phyloP scores from a whole-genome alignment of 2,888 invertebrate genomes.

The Charanyca ferruginea region DNA sequence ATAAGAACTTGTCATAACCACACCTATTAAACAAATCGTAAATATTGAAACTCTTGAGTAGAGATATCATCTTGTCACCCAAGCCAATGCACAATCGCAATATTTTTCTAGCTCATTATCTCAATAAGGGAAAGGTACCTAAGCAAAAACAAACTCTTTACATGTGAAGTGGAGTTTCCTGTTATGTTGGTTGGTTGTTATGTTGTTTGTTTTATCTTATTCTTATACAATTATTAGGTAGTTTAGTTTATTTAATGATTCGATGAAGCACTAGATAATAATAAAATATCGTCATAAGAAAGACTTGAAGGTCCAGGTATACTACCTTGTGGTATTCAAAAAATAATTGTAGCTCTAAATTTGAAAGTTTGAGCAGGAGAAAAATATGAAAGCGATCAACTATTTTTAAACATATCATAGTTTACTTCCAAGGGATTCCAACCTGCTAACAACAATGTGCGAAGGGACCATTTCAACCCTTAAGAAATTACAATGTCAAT shows the following conservation, averaged over 20 bases:
- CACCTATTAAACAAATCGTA: slow-evolving; percentile 15
- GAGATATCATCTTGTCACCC: not conserved
- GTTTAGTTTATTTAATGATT: too few relatives aligned
- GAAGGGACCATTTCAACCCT: not conserved
- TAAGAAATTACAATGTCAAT: not conserved
- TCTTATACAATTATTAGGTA: not conserved
- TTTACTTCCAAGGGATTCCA: not conserved
- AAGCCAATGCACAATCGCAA: not conserved
- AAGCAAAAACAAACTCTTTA: not conserved
- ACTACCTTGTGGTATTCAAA: not conserved
- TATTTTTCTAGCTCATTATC: slow-evolving; percentile 6
- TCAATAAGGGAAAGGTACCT: slow-evolving; percentile 11
- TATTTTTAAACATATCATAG: too few relatives aligned
- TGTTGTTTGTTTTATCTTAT: too few relatives aligned
- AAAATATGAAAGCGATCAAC: too few relatives aligned
- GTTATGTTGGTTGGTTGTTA: too few relatives aligned
- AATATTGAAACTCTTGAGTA: slow-evolving; percentile 18
- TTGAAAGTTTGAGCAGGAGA: not conserved
- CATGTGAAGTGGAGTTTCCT: slow-evolving; percentile 8
- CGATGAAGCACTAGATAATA: too few relatives aligned
- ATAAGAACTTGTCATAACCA: not conserved
- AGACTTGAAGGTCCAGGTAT: not conserved
- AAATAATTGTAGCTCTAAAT: not conserved
- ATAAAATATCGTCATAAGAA: too few relatives aligned
- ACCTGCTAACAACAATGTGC: not conserved